Evolutionary conservation across 2,888 invertebrate genomes (phyloP).

Genomic region (Heliconius erato): DNA sequence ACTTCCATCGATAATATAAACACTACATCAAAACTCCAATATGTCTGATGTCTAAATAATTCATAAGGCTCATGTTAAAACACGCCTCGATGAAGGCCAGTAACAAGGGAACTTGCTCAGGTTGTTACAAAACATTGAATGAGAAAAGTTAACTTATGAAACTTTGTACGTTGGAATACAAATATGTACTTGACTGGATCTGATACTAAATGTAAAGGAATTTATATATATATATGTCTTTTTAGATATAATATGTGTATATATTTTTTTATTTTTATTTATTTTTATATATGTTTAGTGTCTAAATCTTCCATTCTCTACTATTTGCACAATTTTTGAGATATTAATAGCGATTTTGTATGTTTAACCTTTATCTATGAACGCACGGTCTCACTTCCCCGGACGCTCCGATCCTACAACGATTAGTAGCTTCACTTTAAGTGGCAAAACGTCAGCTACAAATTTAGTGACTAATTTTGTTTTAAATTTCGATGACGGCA

Average conservation of each 20-base stretch:
- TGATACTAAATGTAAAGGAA: neutral
- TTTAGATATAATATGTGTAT: neutral
- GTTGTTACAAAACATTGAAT: slow-evolving; percentile 53
- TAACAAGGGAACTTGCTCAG: slow-evolving; percentile 49
- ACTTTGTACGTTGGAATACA: slow-evolving; percentile 53
- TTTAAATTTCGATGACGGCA: no score
- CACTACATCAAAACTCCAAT: slow-evolving; percentile 21
- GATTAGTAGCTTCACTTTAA: no score
- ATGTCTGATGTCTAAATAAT: slow-evolving; percentile 31
- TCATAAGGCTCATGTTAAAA: slow-evolving; percentile 38
- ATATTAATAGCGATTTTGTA: no score
- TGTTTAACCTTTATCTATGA: no score
- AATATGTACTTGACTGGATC: slow-evolving; percentile 36
- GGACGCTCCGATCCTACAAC: no score
- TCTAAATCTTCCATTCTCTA: no score
- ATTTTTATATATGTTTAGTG: no score
- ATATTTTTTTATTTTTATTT: no score
- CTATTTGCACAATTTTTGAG: no score
- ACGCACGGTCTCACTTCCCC: no score
- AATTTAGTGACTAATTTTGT: no score
- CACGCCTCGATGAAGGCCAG: slow-evolving; percentile 43
- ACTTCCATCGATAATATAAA: neutral
- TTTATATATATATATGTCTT: neutral
- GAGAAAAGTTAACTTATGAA: slow-evolving; percentile 57
- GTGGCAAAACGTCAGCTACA: no score